A percentile compares a stretch with the other conserved stretches of the same genome.
phyloP scores from a whole-genome alignment of 2,888 invertebrate genomes.

The Acheta domesticus region DNA sequence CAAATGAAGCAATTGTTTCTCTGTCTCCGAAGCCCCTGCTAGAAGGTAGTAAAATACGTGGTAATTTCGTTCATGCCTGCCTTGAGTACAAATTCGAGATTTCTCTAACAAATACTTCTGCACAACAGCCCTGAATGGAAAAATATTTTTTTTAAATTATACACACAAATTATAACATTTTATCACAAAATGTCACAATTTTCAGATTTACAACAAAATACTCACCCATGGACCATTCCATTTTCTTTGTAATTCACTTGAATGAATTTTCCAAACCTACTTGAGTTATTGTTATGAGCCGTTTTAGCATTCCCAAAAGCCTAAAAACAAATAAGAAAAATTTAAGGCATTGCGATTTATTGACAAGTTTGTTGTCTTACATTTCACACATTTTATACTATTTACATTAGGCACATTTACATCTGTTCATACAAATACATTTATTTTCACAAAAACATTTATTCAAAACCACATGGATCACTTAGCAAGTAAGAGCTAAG shows the following conservation, averaged over 20 bases:
- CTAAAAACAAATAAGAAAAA: constrained; percentile 43
- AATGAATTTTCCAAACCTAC: constrained; percentile 95
- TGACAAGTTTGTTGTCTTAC: too few relatives aligned
- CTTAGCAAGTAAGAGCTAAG: too few relatives aligned
- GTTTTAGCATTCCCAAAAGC: constrained; percentile 99
- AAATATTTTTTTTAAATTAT: constrained; percentile 37
- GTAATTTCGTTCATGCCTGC: constrained; percentile 91
- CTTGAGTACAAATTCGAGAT: constrained; percentile 90
- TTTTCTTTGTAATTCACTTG: constrained; percentile 97
- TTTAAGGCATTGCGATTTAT: constrained; percentile 23
- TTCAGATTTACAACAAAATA: constrained; percentile 28
- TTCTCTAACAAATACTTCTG: constrained; percentile 96
- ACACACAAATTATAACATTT: too few relatives aligned
- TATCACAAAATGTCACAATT: background rate
- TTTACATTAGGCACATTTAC: too few relatives aligned
- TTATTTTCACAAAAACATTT: too few relatives aligned
- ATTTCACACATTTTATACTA: too few relatives aligned
- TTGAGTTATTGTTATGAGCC: constrained; percentile 95
- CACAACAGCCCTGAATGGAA: constrained; percentile 73
- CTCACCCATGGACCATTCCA: constrained; percentile 93
- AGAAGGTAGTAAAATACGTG: constrained; percentile 96
- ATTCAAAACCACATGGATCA: too few relatives aligned
- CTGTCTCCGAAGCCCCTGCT: constrained; percentile 82
- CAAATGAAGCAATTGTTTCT: constrained; percentile 76
- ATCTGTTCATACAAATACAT: too few relatives aligned